These are phyloP conservation scores for Colossoma macropomum DNA, from an alignment of 2,113 vertebrate genomes.

Conservation along the genomic window DNA sequence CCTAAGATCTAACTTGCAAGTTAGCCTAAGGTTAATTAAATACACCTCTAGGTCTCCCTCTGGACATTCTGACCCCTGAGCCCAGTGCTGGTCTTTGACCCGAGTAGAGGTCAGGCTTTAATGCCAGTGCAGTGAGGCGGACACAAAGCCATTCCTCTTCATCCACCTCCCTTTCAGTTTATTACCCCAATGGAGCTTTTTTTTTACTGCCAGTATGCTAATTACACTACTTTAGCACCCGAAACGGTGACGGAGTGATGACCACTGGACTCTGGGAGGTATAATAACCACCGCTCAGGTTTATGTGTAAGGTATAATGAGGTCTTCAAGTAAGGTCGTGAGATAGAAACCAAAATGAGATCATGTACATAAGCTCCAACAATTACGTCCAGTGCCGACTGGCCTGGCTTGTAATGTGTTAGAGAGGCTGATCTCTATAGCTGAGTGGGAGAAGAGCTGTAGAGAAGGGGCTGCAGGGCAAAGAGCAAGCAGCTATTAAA, in stretches of 20 bases:
- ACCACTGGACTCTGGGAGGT: neutral
- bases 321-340: conserved; percentile 32
- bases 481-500: conserved; percentile 40
- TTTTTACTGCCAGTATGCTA: conserved; percentile 18
- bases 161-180: conserved; percentile 24
- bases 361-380: conserved; percentile 17
- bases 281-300: conserved; percentile 19
- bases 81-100: conserved; percentile 34
- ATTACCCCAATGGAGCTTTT: conserved; percentile 1
- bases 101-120: conserved; percentile 26
- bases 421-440: conserved; percentile 54
- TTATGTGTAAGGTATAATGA: conserved; percentile 34
- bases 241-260: neutral
- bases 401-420: conserved; percentile 51
- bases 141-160: neutral
- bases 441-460: neutral
- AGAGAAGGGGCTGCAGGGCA: conserved; percentile 22
- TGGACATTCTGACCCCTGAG: neutral
- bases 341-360: neutral
- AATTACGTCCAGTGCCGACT: conserved; percentile 30
- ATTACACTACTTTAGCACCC: conserved; percentile 8
- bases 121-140: neutral
- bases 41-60: neutral
- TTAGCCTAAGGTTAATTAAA: conserved; percentile 15
- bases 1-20: too few species aligned